Conservation (phyloP, 2,888 invertebrate genomes). For the Sipunculus nudus region DNA sequence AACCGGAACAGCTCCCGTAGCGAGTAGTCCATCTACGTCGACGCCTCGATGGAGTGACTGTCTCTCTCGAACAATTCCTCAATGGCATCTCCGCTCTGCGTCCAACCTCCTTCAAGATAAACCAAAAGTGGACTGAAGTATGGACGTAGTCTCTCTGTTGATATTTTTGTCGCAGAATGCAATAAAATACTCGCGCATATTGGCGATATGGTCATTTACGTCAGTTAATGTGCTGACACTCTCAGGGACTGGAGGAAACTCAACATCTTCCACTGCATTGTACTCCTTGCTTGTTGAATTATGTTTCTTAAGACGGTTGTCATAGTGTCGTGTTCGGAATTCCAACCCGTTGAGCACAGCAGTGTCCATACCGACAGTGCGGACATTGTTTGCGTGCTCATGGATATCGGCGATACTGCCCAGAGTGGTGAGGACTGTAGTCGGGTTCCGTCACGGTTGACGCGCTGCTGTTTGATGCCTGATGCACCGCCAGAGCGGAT, state of each 20-base stretch:
- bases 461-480: conserved; percentile 11
- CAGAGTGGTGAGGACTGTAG: conserved; percentile 40
- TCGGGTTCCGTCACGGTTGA: conserved; percentile 28
- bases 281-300: conserved; percentile 33
- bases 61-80: conserved; percentile 57
- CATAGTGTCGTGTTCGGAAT: conserved; percentile 19
- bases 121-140: conserved; percentile 56
- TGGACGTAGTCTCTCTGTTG: too few relatives aligned
- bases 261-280: conserved; percentile 46
- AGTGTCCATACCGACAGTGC: conserved; percentile 32
- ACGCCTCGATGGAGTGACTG: conserved; percentile 51
- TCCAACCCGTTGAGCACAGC: conserved; percentile 21
- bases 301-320: conserved; percentile 20
- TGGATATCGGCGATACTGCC: conserved; percentile 44
- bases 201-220: conserved; percentile 36
- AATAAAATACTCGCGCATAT: conserved; percentile 55
- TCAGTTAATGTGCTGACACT: not conserved
- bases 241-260: conserved; percentile 51
- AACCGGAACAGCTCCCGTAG: conserved; percentile 49
- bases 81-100: conserved; percentile 40
- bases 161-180: conserved; percentile 50
- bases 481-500: too few relatives aligned
- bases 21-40: conserved; percentile 40
- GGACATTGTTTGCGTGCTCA: conserved; percentile 51
- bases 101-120: conserved; percentile 57